phyloP scores from a whole-genome alignment of 2,888 invertebrate species.

The Drosophila nr. perissopoda region DNA sequence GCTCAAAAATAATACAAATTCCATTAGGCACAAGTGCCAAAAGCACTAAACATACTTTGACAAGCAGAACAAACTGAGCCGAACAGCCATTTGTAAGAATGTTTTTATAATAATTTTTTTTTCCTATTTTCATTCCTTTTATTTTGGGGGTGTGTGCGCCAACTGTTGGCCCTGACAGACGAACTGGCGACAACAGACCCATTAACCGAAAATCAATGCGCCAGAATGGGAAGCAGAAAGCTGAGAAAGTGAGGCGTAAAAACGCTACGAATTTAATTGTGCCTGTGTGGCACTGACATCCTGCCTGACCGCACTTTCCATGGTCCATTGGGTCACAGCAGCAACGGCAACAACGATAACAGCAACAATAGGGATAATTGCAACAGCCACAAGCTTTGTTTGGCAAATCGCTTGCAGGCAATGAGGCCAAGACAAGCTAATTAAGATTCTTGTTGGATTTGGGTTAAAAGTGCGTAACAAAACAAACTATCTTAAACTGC shows the following conservation, averaged over 20 bases:
- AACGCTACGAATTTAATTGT: conserved; percentile 65
- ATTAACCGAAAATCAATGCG: conserved; percentile 45
- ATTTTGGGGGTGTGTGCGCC: conserved; percentile 46
- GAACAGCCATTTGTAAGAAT: not conserved
- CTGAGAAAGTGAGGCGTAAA: conserved; percentile 48
- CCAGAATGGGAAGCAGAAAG: conserved; percentile 8
- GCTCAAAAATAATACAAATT: conserved; percentile 59
- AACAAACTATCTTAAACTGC: conserved; percentile 22
- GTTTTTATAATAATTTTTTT: conserved; percentile 28
- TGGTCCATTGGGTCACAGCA: conserved; percentile 14
- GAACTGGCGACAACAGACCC: conserved; percentile 69
- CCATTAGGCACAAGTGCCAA: conserved; percentile 73
- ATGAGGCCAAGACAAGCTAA: conserved; percentile 51
- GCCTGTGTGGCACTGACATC: conserved; percentile 38
- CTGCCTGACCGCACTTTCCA: conserved; percentile 19
- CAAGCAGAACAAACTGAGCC: not conserved
- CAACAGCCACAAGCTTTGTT: conserved; percentile 16
- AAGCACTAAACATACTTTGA: conserved; percentile 59
- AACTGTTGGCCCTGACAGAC: conserved; percentile 56
- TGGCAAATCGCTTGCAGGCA: conserved; percentile 46
- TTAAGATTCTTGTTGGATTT: conserved; percentile 48
- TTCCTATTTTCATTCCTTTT: conserved; percentile 5
- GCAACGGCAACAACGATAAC: not conserved
- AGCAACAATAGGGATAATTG: conserved; percentile 5
- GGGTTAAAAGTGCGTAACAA: conserved; percentile 38